These are phyloP conservation scores for Psilopogon haemacephalus DNA, from an alignment of 2,113 vertebrate species.

Conservation along the genomic window DNA sequence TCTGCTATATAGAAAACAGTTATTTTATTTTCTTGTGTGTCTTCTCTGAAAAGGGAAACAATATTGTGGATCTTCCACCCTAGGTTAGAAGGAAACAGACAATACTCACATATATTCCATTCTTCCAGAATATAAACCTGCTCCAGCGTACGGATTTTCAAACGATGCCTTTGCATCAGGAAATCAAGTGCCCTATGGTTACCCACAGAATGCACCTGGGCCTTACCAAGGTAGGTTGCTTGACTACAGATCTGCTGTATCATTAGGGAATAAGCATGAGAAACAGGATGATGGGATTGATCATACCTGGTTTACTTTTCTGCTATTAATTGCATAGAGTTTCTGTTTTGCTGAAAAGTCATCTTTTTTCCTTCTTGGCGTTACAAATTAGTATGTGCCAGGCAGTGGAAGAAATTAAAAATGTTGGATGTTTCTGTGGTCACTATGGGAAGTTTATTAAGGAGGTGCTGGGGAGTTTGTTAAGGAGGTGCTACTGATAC, in stretches of 20 bases:
- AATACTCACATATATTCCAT: neutral
- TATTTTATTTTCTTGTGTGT: neutral
- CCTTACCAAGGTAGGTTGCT: constrained; percentile 36
- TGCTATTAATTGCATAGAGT: neutral
- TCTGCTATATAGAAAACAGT: neutral
- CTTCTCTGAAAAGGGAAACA: neutral
- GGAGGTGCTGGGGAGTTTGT: neutral
- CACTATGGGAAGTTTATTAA: neutral
- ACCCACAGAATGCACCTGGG: constrained; percentile 6
- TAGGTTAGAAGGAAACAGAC: neutral
- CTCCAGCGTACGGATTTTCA: neutral
- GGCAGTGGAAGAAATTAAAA: neutral
- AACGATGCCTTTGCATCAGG: neutral
- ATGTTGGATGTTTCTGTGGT: neutral
- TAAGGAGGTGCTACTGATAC: neutral
- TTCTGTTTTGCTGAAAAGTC: neutral
- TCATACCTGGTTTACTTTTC: neutral
- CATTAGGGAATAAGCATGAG: accelerated
- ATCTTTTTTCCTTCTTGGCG: neutral
- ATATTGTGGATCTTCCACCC: neutral
- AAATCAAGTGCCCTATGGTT: neutral
- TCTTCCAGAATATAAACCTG: constrained; percentile 3
- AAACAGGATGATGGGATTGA: neutral
- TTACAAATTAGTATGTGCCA: neutral
- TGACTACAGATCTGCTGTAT: neutral